Base-by-base conservation (phyloP, 2,888 invertebrate genomes). In the Chymomyza amoena region DNA sequence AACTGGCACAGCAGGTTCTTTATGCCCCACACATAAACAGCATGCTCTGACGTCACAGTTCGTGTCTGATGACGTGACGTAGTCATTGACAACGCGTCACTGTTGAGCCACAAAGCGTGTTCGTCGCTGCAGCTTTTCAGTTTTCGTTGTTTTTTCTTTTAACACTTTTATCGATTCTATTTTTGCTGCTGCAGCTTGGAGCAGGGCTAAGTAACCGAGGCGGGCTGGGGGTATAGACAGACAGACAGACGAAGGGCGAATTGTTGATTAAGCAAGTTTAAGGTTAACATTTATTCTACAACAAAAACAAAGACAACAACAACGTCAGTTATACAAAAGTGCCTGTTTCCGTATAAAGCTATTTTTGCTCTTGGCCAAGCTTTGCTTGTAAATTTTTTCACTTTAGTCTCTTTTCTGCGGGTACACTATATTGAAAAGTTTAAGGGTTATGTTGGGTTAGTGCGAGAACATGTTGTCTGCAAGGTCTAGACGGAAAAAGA, bases 1-100 rank as follows among this genome's bases (percentile, higher is more conserved):
- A 66, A 70, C 71, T 70, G 71, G 71, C 66, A 66, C 71, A 72
- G 70, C 71, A 71, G 71, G 71, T 72, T 72, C 66, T 52, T 18
- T 20, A 10, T 56, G 57, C 16, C 60, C 16, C 60, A 45, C 39
- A 45, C 13, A 45, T 45, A 45, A 45, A 4, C 39, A 45, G 39
- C 39, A 45, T 45, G 39, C 20, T 54, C 54, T 54, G 54, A 54
- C 54, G 52, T 54, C 36, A 36, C 18, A 16, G 56, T 52, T 9
- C 32, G 54, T n/a, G 9, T 4, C 52, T 36, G 45, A 45, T 61
- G 50, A 20, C 61, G 54, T 54, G 1, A n/a, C n/a, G 54, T n/a
- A 15, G 20, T 18, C n/a, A 16, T 13, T 45, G 39, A 45, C 10
- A 10, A 13, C 13, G 39, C 39, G 54, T 54, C 20, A 20, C 54